phyloP scores from a whole-genome alignment of 2,797 vertebrate genomes.

The Bovichtus diacanthus region DNA sequence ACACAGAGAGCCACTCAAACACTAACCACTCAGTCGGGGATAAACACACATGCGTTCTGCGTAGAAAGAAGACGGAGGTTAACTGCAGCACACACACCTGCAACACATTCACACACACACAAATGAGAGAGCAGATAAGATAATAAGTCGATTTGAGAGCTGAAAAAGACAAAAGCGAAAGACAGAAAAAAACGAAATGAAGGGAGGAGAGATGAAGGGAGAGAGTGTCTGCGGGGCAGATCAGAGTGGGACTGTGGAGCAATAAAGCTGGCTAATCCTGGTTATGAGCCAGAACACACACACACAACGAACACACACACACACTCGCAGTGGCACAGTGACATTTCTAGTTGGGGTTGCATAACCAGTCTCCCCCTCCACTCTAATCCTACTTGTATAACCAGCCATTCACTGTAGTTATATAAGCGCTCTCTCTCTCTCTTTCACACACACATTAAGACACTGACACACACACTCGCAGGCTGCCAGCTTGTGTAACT shows the following conservation, averaged over 20 bases:
- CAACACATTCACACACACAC: conserved; percentile 1
- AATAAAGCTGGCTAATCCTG: conserved; percentile 73
- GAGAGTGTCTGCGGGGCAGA: conserved; percentile 53
- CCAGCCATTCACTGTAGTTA: conserved; percentile 80
- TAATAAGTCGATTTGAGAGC: conserved; percentile 21
- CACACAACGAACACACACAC: conserved; percentile 34
- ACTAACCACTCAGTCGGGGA: conserved; percentile 2
- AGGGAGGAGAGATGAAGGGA: conserved; percentile 15
- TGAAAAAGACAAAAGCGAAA: conserved; percentile 21
- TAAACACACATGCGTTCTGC: conserved; percentile 11
- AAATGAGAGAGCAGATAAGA: too few relatives aligned
- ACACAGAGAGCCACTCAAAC: conserved; percentile 5
- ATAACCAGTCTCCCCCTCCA: conserved; percentile 79
- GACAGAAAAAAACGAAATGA: background rate
- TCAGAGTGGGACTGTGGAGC: conserved; percentile 57
- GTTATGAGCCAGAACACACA: conserved; percentile 70
- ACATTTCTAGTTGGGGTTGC: conserved; percentile 83
- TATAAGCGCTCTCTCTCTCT: conserved; percentile 67
- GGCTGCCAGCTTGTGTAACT: conserved; percentile 73
- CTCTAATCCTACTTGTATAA: conserved; percentile 85
- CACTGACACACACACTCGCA: conserved; percentile 37
- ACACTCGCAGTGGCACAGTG: conserved; percentile 67
- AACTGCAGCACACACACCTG: conserved; percentile 16
- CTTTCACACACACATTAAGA: conserved; percentile 20
- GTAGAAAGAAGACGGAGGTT: background rate